A percentile compares a stretch with the other conserved stretches of the same genome.
These are phyloP conservation scores for Mechanitis messenoides DNA, from an alignment of 2,888 invertebrate species.

Conservation along the genomic window DNA sequence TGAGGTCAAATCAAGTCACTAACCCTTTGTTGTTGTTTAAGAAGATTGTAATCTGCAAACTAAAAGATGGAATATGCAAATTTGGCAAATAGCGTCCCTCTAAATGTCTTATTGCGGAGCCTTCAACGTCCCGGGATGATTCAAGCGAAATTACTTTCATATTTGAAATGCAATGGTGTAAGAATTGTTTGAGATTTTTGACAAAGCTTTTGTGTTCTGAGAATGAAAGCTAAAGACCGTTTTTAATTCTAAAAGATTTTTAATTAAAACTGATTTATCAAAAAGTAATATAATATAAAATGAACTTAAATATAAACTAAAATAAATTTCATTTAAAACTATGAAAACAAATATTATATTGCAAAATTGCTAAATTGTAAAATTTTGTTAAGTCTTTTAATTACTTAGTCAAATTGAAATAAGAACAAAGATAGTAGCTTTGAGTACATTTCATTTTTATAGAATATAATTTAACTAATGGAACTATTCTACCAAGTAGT, in stretches of 20 bases:
- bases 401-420: too few relatives aligned
- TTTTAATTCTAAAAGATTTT: too few relatives aligned
- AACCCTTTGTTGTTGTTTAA: not conserved
- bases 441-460: too few relatives aligned
- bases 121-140: constrained; percentile 1
- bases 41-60: not conserved
- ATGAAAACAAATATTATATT: too few relatives aligned
- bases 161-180: constrained; percentile 3
- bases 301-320: too few relatives aligned
- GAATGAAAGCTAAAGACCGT: too few relatives aligned
- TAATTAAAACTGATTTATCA: too few relatives aligned
- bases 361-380: too few relatives aligned
- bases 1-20: not conserved
- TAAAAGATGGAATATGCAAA: constrained; percentile 4
- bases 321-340: too few relatives aligned
- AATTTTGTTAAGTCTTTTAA: too few relatives aligned
- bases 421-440: too few relatives aligned
- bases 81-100: constrained; percentile 4
- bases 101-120: constrained; percentile 9
- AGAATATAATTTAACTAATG: not conserved
- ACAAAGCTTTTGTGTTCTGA: not conserved
- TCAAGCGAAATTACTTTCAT: constrained; percentile 6
- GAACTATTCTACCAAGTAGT: not conserved
- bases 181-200: constrained; percentile 5
- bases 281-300: too few relatives aligned